phyloP scores from a whole-genome alignment of 2,113 vertebrate genomes.

The Gorilla gorilla region DNA sequence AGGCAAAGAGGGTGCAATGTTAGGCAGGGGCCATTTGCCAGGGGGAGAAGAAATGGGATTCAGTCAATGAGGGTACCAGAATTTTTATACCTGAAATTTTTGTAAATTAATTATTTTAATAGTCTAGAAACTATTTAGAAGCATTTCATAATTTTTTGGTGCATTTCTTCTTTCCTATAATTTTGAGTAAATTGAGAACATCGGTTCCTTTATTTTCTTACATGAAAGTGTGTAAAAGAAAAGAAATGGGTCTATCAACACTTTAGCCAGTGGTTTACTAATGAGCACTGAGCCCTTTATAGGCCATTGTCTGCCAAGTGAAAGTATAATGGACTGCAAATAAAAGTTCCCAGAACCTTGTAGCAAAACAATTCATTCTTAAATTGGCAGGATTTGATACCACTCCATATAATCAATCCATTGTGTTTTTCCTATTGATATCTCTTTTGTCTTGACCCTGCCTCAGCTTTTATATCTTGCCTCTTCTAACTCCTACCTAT shows the following conservation, averaged over 20 bases:
- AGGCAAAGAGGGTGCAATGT: not conserved
- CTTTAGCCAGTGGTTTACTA: not conserved
- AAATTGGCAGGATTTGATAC: not conserved
- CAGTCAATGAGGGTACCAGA: not conserved
- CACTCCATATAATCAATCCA: not conserved
- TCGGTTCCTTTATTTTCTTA: not conserved
- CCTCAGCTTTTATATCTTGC: not conserved
- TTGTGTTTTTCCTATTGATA: not conserved
- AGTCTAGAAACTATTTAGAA: not conserved
- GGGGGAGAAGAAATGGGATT: not conserved
- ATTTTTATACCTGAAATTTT: not conserved
- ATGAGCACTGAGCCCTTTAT: not conserved
- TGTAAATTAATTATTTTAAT: not conserved
- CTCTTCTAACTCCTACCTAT: not conserved
- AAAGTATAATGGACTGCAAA: not conserved
- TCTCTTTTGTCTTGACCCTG: not conserved
- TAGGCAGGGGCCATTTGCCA: not conserved
- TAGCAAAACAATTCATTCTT: not conserved
- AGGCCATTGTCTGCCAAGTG: not conserved
- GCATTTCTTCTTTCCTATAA: not conserved
- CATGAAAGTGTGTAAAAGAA: not conserved
- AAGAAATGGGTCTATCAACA: not conserved
- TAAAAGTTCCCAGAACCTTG: not conserved
- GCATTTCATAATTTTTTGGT: not conserved
- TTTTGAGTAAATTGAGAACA: not conserved